Percentiles rank a stretch among this genome's conserved stretches.
Evolutionary conservation across 1,140 invertebrate genomes (phyloP).

Genomic region (Lordiphosa collinella): DNA sequence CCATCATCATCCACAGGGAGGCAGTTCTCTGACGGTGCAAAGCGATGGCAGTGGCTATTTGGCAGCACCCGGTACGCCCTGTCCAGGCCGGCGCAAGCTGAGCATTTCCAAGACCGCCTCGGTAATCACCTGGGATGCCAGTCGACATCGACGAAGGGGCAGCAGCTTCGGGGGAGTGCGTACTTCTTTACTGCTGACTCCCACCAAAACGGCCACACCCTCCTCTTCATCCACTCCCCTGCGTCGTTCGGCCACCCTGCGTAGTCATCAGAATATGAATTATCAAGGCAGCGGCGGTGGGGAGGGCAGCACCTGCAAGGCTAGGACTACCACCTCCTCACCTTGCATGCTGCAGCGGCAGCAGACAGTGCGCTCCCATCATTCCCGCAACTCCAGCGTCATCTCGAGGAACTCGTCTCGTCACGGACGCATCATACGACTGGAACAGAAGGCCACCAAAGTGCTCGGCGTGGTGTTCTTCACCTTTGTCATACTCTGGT

Average conservation of each 20-base stretch:
- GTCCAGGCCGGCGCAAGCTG: conserved; percentile 56
- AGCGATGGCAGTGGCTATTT: conserved; percentile 43
- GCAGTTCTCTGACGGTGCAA: conserved; percentile 51
- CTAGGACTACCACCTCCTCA: conserved; percentile 76
- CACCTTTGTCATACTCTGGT: conserved; percentile 95
- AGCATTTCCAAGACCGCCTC: conserved; percentile 77
- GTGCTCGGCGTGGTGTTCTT: conserved; percentile 93
- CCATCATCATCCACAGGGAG: conserved; percentile 24
- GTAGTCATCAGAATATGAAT: conserved; percentile 81
- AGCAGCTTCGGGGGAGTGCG: conserved; percentile 83
- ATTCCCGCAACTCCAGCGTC: conserved; percentile 88
- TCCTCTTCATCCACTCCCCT: conserved; percentile 80
- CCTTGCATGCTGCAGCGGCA: conserved; percentile 80
- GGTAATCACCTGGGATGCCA: conserved; percentile 84
- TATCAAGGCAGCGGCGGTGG: conserved; percentile 41
- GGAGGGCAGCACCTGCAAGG: conserved; percentile 36
- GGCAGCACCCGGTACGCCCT: conserved; percentile 58
- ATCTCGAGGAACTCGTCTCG: conserved; percentile 89
- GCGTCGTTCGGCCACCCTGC: conserved; percentile 81
- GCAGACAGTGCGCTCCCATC: conserved; percentile 82
- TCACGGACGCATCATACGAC: conserved; percentile 88
- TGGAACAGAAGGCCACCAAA: conserved; percentile 92
- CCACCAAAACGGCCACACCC: conserved; percentile 74
- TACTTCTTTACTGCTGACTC: conserved; percentile 79
- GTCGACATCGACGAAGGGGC: conserved; percentile 80